phyloP scores from a whole-genome alignment of 2,797 vertebrate genomes.

The Hirundo rustica region DNA sequence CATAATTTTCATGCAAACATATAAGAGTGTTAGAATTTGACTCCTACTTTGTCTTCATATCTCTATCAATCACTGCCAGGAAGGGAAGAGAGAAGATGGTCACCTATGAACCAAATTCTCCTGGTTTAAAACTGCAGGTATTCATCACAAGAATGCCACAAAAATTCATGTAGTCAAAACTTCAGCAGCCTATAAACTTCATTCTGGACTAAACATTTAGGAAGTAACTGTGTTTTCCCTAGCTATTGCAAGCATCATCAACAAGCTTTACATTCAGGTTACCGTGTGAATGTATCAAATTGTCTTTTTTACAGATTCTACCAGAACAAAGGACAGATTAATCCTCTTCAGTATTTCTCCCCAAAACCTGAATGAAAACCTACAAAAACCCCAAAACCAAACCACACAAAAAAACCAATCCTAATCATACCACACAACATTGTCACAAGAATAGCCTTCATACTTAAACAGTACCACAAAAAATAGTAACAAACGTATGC shows the following conservation, averaged over 20 bases:
- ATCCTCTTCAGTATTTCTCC: background rate
- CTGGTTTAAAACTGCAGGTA: background rate
- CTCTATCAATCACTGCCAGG: background rate
- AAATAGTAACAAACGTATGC: background rate
- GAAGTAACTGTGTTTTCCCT: background rate
- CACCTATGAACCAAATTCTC: accelerated
- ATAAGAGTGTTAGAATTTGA: background rate
- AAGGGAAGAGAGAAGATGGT: background rate
- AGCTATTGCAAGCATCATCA: background rate
- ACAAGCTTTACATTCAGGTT: background rate
- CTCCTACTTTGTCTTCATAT: background rate
- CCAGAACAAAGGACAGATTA: background rate
- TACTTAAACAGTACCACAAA: background rate
- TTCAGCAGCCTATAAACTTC: background rate
- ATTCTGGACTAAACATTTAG: background rate
- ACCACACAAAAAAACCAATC: background rate
- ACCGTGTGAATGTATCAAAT: background rate
- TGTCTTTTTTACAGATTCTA: background rate
- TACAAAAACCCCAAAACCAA: background rate
- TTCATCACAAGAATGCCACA: background rate
- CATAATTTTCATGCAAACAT: background rate
- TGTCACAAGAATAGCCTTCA: background rate
- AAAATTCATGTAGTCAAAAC: background rate
- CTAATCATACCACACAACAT: background rate
- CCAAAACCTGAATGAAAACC: background rate